Conservation (phyloP, 2,797 vertebrate genomes). For the Rachycentron canadum region DNA sequence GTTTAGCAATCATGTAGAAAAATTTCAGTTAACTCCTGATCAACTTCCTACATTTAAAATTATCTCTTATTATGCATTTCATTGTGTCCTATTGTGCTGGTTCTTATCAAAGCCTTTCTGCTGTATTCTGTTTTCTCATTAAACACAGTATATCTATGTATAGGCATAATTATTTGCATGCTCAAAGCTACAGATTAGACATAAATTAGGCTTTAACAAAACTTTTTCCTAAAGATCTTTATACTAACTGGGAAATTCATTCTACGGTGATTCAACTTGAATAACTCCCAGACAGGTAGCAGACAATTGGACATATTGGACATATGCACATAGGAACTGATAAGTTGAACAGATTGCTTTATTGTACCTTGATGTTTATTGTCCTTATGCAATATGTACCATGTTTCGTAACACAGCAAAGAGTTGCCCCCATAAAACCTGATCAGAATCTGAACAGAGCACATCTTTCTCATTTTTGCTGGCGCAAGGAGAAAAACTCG, state of each 20-base stretch:
- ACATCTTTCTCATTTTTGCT: slow-evolving; percentile 27
- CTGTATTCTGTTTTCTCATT: too few species aligned
- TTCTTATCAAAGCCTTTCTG: neutral
- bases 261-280: too few species aligned
- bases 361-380: slow-evolving; percentile 25
- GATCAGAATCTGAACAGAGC: slow-evolving; percentile 7
- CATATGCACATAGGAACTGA: slow-evolving; percentile 28
- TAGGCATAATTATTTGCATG: neutral
- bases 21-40: neutral
- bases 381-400: slow-evolving; percentile 2
- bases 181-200: neutral
- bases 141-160: neutral
- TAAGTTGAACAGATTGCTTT: slow-evolving; percentile 17
- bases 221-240: neutral
- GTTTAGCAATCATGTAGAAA: neutral
- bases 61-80: too few species aligned
- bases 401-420: slow-evolving; percentile 51
- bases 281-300: too few species aligned
- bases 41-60: neutral
- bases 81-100: neutral
- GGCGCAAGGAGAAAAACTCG: neutral
- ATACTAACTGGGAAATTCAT: neutral
- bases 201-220: neutral
- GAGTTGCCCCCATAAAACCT: neutral
- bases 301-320: neutral